These are phyloP conservation scores for Beroe ovata DNA, from an alignment of 37 sponge, comb jelly and placozoan species.

Conservation along the genomic window DNA sequence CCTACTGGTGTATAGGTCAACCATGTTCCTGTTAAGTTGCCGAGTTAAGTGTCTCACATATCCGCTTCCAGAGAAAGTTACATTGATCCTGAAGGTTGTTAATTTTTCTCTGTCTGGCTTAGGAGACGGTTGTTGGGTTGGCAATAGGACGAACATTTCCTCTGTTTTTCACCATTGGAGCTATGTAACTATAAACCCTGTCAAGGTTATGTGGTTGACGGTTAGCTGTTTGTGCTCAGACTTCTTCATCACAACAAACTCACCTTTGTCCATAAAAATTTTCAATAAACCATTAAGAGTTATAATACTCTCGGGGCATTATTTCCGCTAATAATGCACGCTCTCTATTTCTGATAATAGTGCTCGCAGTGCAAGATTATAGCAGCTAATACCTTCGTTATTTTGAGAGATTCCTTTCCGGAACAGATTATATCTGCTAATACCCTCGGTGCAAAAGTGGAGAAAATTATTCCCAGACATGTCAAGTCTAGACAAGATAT, in stretches of 20 bases:
- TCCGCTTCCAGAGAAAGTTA: neutral
- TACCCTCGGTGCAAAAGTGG: no score
- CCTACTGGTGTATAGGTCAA: neutral
- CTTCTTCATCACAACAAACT: neutral
- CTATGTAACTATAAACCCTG: neutral
- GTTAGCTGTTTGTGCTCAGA: neutral
- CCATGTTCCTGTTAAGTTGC: neutral
- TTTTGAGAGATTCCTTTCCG: no score
- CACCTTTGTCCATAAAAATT: slow-evolving; percentile 12
- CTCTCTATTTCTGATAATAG: no score
- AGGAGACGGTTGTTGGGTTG: neutral
- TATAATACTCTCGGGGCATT: no score
- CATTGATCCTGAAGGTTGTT: neutral
- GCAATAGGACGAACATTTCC: neutral
- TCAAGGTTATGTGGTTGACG: neutral
- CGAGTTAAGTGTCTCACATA: neutral
- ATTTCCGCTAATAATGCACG: no score
- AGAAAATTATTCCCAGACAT: no score
- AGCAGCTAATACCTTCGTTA: no score
- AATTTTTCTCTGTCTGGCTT: neutral
- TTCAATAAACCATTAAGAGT: no score
- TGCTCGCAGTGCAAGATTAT: no score
- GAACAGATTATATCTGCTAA: no score
- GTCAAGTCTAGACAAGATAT: no score
- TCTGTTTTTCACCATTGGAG: neutral